Evolutionary conservation across 2,888 invertebrate genomes (phyloP), one percentile per base, ranked within the genome.

Genomic region (Latheticus oryzae): DNA sequence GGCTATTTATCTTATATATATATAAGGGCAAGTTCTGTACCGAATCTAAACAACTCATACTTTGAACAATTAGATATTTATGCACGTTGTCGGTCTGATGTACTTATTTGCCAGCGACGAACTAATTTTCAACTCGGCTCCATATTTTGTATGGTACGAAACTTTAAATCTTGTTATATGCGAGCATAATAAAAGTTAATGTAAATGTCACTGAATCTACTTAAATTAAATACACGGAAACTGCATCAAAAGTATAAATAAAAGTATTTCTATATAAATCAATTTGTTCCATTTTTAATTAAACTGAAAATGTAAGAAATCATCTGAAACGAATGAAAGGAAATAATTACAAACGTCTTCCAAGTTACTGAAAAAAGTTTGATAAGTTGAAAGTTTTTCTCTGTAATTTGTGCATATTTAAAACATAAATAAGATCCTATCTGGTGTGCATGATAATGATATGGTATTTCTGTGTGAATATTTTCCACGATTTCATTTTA

Each of bases 1-100:
- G 66, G 70, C 69, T 74, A 73, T 74, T 74, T 74, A 73, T 73
- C 73, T 74, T 74, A 58, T 60, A n/a, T n/a, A n/a, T n/a, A n/a
- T n/a, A 62, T 67, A 66, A 66, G 69, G 66, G 61, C 65, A 64
- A 65, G 61, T 67, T 63, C 66, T 62, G 64, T 50, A 61, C 58
- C 55, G 52, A 64, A 64, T 58, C 62, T 63, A 62, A 67, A 65
- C 67, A 64, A 65, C 64, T 62, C 61, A 58, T 64, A 64, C 67
- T 64, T 60, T 54, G 60, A 60, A 59, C 60, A 65, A 67, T 68
- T 65, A 58, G 61, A 66, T 67, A 68, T 68, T 68, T 67, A 66
- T 65, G 65, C 66, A 66, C 42, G 35, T 61, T 60, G 61, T 61
- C 63, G 56, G 47, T 43, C 30, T 15, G 16, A n/a, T 5, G 42